Evolutionary conservation across 2,888 invertebrate genomes (phyloP).

Genomic region (Ophion ellenae): DNA sequence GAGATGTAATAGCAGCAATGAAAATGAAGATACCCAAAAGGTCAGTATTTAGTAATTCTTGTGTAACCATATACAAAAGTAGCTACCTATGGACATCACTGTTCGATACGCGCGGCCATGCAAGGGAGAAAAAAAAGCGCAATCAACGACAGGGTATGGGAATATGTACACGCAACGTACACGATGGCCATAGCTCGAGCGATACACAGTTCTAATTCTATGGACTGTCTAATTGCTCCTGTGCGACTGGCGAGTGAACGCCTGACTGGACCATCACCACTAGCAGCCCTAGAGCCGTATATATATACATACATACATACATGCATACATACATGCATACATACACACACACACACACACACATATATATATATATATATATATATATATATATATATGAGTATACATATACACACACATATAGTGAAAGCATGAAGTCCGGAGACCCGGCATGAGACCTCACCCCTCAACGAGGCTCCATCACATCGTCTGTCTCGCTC

Average conservation of each 20-base stretch:
- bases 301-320: background rate
- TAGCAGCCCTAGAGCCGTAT: slow-evolving; percentile 4
- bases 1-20: too few species aligned
- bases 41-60: too few species aligned
- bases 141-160: too few species aligned
- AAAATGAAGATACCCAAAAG: too few species aligned
- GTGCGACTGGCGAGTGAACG: slow-evolving; percentile 43
- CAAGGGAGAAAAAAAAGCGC: too few species aligned
- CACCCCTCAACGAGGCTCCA: slow-evolving; percentile 60
- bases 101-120: too few species aligned
- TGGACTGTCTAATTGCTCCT: slow-evolving; percentile 40
- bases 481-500: slow-evolving; percentile 43
- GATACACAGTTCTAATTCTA: slow-evolving; percentile 47
- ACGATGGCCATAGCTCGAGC: background rate
- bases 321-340: background rate
- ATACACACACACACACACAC: too few species aligned
- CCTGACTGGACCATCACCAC: slow-evolving; percentile 53
- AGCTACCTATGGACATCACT: too few species aligned
- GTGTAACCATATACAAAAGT: too few species aligned
- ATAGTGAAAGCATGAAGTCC: slow-evolving; percentile 24
- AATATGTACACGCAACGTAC: slow-evolving; percentile 5
- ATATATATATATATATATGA: background rate
- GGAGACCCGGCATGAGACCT: slow-evolving; percentile 54
- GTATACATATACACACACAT: slow-evolving; percentile 3
- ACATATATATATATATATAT: slow-evolving; percentile 27